These are phyloP conservation scores for Branchinecta lynchi DNA, from an alignment of 1,140 invertebrate species.

Conservation along the genomic window DNA sequence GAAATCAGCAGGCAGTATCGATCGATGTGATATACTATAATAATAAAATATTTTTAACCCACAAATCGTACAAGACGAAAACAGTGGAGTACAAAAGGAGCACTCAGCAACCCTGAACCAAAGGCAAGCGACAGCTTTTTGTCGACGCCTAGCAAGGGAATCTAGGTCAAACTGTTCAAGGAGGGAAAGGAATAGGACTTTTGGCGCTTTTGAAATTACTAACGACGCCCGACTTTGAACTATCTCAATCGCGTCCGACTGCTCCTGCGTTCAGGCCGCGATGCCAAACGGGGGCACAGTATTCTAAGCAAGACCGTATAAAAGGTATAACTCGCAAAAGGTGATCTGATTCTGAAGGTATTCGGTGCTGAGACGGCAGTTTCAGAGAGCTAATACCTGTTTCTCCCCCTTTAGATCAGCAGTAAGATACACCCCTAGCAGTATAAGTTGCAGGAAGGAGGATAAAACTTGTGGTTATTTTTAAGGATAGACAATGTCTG, in stretches of 20 bases:
- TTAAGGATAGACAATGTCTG: background rate
- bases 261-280: conserved; percentile 7
- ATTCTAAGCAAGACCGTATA: conserved; percentile 6
- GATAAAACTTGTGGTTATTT: background rate
- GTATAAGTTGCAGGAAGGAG: conserved; percentile 1
- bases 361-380: too few species aligned
- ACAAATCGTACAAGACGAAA: too few species aligned
- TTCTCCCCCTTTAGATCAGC: conserved; percentile 5
- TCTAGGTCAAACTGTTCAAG: background rate
- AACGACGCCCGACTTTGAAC: background rate
- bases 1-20: too few species aligned
- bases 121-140: conserved; percentile 9
- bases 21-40: too few species aligned
- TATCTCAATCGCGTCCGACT: conserved; percentile 5
- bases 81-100: too few species aligned
- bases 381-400: too few species aligned
- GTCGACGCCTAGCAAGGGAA: background rate
- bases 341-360: conserved; percentile 3
- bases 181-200: background rate
- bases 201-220: conserved; percentile 6
- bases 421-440: conserved; percentile 1
- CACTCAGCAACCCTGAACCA: background rate
- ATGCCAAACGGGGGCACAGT: conserved; percentile 4
- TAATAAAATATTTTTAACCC: too few species aligned
- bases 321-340: conserved; percentile 6